Percentiles rank a stretch among this genome's conserved stretches.
Conservation (phyloP, 2,113 vertebrate species). For the Erpornis zantholeuca region DNA sequence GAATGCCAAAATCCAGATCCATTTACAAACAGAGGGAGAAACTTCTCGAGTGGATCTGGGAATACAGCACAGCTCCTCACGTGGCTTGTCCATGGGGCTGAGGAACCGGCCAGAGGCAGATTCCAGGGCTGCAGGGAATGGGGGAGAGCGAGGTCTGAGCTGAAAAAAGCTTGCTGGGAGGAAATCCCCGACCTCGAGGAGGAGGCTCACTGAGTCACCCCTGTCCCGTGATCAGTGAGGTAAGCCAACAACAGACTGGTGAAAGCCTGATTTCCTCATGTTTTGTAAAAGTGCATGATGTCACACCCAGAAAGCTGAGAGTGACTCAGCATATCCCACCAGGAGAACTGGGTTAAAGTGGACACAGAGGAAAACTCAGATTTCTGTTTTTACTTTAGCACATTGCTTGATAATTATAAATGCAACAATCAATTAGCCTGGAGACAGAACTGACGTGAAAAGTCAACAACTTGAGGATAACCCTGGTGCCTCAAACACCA, state of each 20-base stretch:
- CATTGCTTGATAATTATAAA: neutral
- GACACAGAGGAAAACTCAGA: neutral
- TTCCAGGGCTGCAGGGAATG: neutral
- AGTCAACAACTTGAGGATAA: neutral
- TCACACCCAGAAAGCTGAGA: neutral
- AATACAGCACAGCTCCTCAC: neutral
- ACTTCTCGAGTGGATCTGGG: neutral
- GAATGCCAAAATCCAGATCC: neutral
- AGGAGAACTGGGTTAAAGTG: neutral
- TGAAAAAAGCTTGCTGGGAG: neutral
- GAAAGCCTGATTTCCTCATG: conserved; percentile 1
- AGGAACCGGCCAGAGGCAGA: neutral
- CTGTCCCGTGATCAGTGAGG: conserved; percentile 1
- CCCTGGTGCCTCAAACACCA: neutral
- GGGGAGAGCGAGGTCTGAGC: accelerated
- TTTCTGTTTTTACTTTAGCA: neutral
- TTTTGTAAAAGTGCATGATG: conserved; percentile 23
- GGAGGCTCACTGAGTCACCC: conserved; percentile 2
- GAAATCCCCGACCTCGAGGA: conserved; percentile 1
- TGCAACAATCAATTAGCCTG: neutral
- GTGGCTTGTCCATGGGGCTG: neutral
- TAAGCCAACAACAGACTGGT: neutral
- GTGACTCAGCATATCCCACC: neutral
- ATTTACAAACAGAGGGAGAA: neutral
- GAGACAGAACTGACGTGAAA: neutral